Evolutionary conservation across 2,888 invertebrate genomes (phyloP).

Genomic region (Didymodactylos carnosus): DNA sequence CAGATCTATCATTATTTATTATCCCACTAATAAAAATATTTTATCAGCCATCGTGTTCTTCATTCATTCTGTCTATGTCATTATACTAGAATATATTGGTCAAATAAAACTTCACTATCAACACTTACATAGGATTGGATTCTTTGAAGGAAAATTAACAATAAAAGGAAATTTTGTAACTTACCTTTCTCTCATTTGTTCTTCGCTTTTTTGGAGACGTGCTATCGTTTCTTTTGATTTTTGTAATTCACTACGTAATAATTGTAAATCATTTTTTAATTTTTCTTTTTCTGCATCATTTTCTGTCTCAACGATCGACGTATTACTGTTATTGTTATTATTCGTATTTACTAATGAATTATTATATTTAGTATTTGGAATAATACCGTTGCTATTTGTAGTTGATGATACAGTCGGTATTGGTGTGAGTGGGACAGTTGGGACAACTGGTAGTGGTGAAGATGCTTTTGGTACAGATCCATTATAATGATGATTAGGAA

Average conservation of each 20-base stretch:
- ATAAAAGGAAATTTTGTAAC: neutral
- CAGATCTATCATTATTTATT: no score
- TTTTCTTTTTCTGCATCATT: neutral
- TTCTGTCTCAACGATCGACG: no score
- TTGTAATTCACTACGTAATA: neutral
- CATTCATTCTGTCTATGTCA: no score
- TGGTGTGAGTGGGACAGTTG: neutral
- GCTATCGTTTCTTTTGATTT: neutral
- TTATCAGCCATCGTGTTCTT: no score
- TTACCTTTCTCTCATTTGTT: neutral
- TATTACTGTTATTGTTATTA: no score
- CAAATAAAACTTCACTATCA: no score
- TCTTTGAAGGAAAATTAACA: no score
- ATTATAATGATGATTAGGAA: no score
- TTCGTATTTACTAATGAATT: no score
- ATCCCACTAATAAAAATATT: no score
- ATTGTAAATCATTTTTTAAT: neutral
- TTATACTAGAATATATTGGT: no score
- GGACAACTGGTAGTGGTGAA: neutral
- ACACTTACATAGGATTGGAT: no score
- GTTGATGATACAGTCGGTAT: neutral
- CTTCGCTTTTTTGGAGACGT: neutral
- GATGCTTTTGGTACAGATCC: neutral
- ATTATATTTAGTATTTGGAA: neutral
- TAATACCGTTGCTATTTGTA: neutral